Evolutionary conservation across 2,113 vertebrate species (phyloP).

Genomic region (Neogale vison): DNA sequence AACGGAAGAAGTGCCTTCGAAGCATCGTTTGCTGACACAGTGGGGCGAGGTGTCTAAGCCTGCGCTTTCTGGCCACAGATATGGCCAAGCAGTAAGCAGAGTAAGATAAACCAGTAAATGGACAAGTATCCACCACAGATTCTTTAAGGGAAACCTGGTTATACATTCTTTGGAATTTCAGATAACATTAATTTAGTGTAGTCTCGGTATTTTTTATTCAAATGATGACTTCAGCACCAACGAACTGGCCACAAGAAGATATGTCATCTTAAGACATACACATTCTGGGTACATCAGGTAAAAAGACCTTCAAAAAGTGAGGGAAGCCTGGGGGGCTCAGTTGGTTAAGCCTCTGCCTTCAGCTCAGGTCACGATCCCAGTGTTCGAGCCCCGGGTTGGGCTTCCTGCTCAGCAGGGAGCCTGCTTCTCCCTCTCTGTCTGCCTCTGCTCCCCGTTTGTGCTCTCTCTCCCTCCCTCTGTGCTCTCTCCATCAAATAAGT

Average conservation of each 20-base stretch:
- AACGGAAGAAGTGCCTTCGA: accelerated
- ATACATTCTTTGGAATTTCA: not conserved
- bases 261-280: not conserved
- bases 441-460: not conserved
- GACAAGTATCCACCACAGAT: accelerated
- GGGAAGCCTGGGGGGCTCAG: not conserved
- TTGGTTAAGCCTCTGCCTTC: not conserved
- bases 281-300: too few species aligned
- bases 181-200: not conserved
- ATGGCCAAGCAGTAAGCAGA: accelerated
- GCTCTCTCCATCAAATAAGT: not conserved
- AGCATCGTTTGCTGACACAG: accelerated
- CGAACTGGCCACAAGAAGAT: too few species aligned
- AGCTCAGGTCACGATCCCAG: not conserved
- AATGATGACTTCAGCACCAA: too few species aligned
- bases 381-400: not conserved
- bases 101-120: not conserved
- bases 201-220: not conserved
- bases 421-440: not conserved
- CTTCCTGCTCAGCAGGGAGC: not conserved
- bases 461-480: not conserved
- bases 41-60: accelerated
- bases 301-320: not conserved
- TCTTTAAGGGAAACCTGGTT: not conserved
- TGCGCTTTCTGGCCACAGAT: not conserved